Evolutionary conservation across 2,797 vertebrate species (phyloP).

Genomic region (Champsocephalus gunnari): DNA sequence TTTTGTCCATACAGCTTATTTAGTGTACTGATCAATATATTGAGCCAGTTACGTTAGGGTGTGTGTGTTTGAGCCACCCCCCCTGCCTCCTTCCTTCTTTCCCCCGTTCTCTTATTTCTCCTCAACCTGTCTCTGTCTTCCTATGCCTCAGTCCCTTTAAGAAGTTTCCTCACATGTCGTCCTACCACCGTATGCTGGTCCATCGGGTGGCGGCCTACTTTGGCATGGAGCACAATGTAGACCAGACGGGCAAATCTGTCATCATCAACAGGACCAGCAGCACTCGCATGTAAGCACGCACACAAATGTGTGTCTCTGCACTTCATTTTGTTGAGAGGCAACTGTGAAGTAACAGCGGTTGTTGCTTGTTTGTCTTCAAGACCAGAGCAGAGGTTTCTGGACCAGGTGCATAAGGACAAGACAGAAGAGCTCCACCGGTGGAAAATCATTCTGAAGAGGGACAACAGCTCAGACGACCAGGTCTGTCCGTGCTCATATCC

Average conservation of each 20-base stretch:
- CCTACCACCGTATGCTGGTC: slow-evolving; percentile 96
- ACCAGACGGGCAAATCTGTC: slow-evolving; percentile 96
- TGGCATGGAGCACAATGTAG: slow-evolving; percentile 98
- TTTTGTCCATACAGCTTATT: slow-evolving; percentile 45
- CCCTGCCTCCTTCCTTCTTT: neutral
- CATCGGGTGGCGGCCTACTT: slow-evolving; percentile 97
- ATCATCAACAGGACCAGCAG: slow-evolving; percentile 96
- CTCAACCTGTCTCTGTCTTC: neutral
- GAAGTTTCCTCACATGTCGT: slow-evolving; percentile 98
- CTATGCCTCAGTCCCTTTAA: slow-evolving; percentile 88
- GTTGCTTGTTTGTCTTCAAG: slow-evolving; percentile 79
- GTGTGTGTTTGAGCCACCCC: slow-evolving; percentile 20
- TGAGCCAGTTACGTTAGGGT: slow-evolving; percentile 32
- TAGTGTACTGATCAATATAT: slow-evolving; percentile 34
- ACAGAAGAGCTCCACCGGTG: slow-evolving; percentile 92
- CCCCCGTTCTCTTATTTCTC: neutral
- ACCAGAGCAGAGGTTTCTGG: slow-evolving; percentile 94
- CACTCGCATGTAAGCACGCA: slow-evolving; percentile 92
- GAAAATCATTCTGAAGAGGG: slow-evolving; percentile 95
- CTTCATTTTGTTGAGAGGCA: neutral
- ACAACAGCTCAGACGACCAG: slow-evolving; percentile 96
- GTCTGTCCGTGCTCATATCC: slow-evolving; percentile 49
- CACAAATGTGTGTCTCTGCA: neutral
- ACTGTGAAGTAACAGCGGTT: slow-evolving; percentile 9
- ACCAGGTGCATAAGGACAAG: slow-evolving; percentile 94